Evolutionary conservation across 1,140 invertebrate genomes (phyloP).

Genomic region (Nephila pilipes): DNA sequence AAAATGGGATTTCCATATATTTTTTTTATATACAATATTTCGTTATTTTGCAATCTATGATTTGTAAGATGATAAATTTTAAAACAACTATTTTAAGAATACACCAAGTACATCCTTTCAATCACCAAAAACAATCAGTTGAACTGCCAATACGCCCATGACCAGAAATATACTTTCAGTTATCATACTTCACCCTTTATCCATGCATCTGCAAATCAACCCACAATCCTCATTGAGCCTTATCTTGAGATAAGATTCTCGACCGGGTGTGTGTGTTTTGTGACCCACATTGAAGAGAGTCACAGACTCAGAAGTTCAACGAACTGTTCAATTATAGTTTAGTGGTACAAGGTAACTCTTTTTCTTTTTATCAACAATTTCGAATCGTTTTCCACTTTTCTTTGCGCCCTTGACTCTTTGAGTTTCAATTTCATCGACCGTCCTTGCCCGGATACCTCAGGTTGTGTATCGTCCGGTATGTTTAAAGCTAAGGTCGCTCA

Average conservation of each 20-base stretch:
- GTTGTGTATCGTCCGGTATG: slow-evolving; percentile 43
- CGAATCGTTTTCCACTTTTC: slow-evolving; percentile 49
- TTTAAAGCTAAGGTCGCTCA: slow-evolving; percentile 30
- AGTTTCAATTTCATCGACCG: slow-evolving; percentile 66
- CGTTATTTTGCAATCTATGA: no score
- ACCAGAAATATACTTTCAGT: not conserved
- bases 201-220: slow-evolving; percentile 5
- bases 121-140: not conserved
- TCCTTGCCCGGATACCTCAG: slow-evolving; percentile 50
- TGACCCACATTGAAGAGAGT: slow-evolving; percentile 50
- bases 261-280: slow-evolving; percentile 16
- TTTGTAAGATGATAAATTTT: no score
- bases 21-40: no score
- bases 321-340: slow-evolving; percentile 72
- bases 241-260: slow-evolving; percentile 55
- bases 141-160: no score
- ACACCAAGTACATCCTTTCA: not conserved
- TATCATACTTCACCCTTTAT: not conserved
- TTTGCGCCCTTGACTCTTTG: slow-evolving; percentile 66
- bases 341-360: slow-evolving; percentile 72
- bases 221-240: not conserved
- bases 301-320: slow-evolving; percentile 60
- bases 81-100: no score
- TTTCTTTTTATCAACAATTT: slow-evolving; percentile 58
- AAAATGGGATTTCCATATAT: no score